Evolutionary conservation across 2,113 vertebrate species (phyloP), one percentile per base, ranked within the genome.

Genomic region (Promerops cafer): DNA sequence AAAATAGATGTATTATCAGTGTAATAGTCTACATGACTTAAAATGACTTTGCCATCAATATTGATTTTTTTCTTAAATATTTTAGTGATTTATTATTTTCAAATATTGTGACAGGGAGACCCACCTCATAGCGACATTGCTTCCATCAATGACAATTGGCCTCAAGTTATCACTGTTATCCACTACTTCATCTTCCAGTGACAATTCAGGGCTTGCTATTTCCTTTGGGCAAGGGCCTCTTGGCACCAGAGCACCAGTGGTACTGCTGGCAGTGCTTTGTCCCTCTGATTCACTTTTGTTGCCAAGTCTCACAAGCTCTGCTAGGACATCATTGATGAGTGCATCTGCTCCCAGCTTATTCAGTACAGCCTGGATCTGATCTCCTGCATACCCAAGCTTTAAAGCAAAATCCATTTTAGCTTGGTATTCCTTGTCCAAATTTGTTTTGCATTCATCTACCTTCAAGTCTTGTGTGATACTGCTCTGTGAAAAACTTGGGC

Each of bases 81-180:
- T 87, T 83, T 70, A 63, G 27, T 61, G 37, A 70, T 39, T 54
- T 37, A 23, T 82, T 77, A 13, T 83, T 92, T 64, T 70, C 39
- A 83, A 74, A 63, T 14, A n/a, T 42, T 33, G 16, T 31, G 40
- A 82, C n/a, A 78, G 28, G 30, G 39, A 94, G 28, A 76, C 97
- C 94, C 98, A 99, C 99, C 99, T 99, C 99, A 99, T 99, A 80
- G 99, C 99, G 71, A 99, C 99, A 65, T 99, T 99, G 89, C 99
- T 99, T 94, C 99, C 99, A 92, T 99, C 99, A 65, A 99, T 99
- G 91, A 99, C 99, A 77, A 99, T 97, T 50, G 99, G 99, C 91
- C 99, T 98, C 94, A 99, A 98, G 97, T 99, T 99, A 92, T 99
- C 99, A 87, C 96, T 98, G 60, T 96, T 98, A 94, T 99, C 99